These are phyloP conservation scores for Bubo blakistoni DNA, from an alignment of 2,113 vertebrate genomes.

Conservation along the genomic window DNA sequence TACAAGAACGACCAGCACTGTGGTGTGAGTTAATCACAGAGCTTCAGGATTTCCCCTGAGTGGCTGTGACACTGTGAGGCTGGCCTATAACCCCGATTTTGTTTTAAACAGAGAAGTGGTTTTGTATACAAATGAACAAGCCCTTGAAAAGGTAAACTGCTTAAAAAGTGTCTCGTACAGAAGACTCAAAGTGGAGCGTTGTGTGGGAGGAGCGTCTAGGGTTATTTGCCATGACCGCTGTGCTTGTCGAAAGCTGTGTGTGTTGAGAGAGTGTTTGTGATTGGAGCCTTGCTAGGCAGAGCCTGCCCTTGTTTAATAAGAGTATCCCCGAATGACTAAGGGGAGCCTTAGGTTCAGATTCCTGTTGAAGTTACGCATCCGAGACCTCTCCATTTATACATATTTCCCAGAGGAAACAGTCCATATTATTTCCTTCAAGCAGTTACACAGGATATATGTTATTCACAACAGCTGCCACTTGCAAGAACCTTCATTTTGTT, in stretches of 20 bases:
- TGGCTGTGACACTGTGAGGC: background rate
- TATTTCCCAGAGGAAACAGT: background rate
- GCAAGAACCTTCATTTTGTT: background rate
- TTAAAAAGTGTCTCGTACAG: background rate
- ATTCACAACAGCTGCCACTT: background rate
- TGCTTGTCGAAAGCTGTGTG: background rate
- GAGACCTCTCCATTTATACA: background rate
- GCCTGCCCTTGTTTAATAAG: background rate
- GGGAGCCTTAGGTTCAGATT: background rate
- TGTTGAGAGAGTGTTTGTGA: background rate
- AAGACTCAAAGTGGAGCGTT: background rate
- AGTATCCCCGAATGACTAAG: background rate
- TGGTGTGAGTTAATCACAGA: background rate
- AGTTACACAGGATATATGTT: background rate
- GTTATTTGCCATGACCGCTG: background rate
- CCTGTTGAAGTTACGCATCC: background rate
- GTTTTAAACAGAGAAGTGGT: background rate
- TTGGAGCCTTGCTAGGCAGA: background rate
- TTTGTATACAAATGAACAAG: background rate
- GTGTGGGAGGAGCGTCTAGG: accelerated
- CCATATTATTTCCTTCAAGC: background rate
- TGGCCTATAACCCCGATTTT: background rate
- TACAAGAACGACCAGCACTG: background rate
- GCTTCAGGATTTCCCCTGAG: background rate
- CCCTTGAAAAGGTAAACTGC: background rate